Evolutionary conservation across 2,888 invertebrate species (phyloP), one percentile per base, ranked within the genome.

Genomic region (Watsonalla cultraria): DNA sequence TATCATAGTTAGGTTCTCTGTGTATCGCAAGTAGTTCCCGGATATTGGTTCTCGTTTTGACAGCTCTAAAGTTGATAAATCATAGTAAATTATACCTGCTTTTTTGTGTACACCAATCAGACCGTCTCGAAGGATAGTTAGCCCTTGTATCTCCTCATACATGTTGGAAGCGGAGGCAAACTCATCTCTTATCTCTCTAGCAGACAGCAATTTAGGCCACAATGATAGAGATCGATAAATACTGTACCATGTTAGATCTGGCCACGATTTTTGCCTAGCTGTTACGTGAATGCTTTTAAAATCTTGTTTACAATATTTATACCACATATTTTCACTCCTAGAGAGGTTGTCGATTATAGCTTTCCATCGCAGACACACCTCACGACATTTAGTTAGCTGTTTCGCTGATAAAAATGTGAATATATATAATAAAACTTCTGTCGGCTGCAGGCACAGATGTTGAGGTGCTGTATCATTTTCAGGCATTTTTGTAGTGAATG

Each of bases 201-300:
- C 79, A 0, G 57, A 11, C 0, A 52, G 6, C 5, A 90, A 47
- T 42, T 68, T 69, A 0, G 77, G 63, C 90, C 90, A 90, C 0
- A 86, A 66, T 0, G 74, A 55, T 0, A 90, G 52, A 0, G 84
- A 84, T 5, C 78, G 74, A 54, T 88, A 90, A 5, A 89, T 61
- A 56, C 82, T 64, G 51, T 65, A 80, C 83, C 84, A 87, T 0
- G 58, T 51, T 0, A 81, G 45, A 0, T 73, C 71, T 0, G 62
- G 49, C 0, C 65, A 65, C 0, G 77, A 55, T 46, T 84, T 86
- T 2, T 53, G 49, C 0, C 73, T 65, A 0, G 84, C 86, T 0
- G 55, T 50, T 45, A 57, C 47, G 37, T 72, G 83, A 0, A 78
- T 53, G 0, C 57, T 55, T 0, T 52, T 55, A 35, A 72, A 90